phyloP scores from a whole-genome alignment of 1,140 invertebrate species.

The Cyclargus thomasi region DNA sequence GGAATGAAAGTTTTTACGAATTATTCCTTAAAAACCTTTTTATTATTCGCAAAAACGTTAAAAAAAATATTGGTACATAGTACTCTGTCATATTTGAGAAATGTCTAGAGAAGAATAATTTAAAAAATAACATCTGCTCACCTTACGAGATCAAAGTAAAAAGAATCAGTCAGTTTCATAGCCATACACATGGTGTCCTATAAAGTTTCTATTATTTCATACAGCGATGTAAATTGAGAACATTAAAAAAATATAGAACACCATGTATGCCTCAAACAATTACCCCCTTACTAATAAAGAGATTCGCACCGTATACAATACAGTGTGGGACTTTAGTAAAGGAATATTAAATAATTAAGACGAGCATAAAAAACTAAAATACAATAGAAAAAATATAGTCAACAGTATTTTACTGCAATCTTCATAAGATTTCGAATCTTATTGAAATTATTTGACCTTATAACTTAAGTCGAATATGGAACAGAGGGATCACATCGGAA shows the following conservation, averaged over 20 bases:
- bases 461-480: slow-evolving; percentile 1
- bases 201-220: background rate
- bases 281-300: too few relatives aligned
- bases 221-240: background rate
- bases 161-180: slow-evolving; percentile 6
- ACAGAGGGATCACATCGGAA: background rate
- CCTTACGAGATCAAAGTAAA: slow-evolving; percentile 9
- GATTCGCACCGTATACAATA: too few relatives aligned
- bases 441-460: slow-evolving; percentile 10
- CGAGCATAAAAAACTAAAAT: slow-evolving; percentile 13
- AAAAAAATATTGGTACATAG: slow-evolving; percentile 10
- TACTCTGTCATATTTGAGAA: slow-evolving; percentile 4
- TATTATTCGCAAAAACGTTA: slow-evolving; percentile 8
- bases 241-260: slow-evolving; percentile 1
- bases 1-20: background rate
- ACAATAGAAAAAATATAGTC: slow-evolving; percentile 15
- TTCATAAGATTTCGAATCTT: slow-evolving; percentile 10
- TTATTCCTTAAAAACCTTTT: background rate
- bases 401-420: slow-evolving; percentile 14
- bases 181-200: background rate
- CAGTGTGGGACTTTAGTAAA: too few relatives aligned
- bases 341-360: slow-evolving; percentile 15
- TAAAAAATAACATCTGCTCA: slow-evolving; percentile 8
- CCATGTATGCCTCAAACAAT: slow-evolving; percentile 20
- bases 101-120: background rate